Percentiles rank a stretch among this genome's conserved stretches.
Evolutionary conservation across 2,888 invertebrate genomes (phyloP).

Genomic region (Agonopterix arenella): DNA sequence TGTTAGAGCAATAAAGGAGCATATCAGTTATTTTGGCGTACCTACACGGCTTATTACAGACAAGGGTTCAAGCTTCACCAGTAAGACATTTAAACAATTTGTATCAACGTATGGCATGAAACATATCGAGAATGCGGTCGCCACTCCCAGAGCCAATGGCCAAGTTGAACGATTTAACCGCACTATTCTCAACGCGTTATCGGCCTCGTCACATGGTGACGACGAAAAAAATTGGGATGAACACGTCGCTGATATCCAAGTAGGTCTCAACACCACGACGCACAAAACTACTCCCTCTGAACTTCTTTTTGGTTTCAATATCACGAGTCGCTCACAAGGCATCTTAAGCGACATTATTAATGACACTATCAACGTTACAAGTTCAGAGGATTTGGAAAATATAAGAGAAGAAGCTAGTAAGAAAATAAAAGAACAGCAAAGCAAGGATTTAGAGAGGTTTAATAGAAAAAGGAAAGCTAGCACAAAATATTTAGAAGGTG

Average conservation of each 20-base stretch:
- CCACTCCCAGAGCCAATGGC: slow-evolving; percentile 10
- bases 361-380: too few relatives aligned
- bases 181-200: slow-evolving; percentile 5
- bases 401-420: too few relatives aligned
- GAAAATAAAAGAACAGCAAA: background rate
- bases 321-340: too few relatives aligned
- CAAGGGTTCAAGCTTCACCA: slow-evolving; percentile 13
- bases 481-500: too few relatives aligned
- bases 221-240: background rate
- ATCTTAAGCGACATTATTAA: too few relatives aligned
- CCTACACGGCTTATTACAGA: slow-evolving; percentile 14
- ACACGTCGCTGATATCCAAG: background rate
- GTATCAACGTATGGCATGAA: slow-evolving; percentile 6
- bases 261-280: background rate
- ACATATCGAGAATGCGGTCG: slow-evolving; percentile 12
- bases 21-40: slow-evolving; percentile 12
- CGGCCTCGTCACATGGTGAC: background rate
- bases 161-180: slow-evolving; percentile 11
- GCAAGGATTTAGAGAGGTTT: too few relatives aligned
- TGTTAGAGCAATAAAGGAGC: slow-evolving; percentile 1
- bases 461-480: background rate
- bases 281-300: background rate
- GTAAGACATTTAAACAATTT: slow-evolving; percentile 9
- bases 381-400: too few relatives aligned
- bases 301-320: background rate